phyloP scores from a whole-genome alignment of 2,113 vertebrate genomes.

The Aythya baeri region DNA sequence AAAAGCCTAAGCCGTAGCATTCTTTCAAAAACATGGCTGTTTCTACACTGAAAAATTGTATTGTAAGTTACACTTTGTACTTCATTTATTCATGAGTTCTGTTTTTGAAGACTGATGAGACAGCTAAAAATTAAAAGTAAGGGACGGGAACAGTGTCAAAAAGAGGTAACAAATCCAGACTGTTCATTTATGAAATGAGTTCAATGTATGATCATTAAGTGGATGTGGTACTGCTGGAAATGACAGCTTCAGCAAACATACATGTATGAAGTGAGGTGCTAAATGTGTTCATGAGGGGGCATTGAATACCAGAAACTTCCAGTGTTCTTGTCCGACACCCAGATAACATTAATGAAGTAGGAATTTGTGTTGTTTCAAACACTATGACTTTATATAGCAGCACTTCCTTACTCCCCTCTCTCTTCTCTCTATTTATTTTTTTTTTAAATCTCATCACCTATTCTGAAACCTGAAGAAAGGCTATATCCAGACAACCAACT shows the following conservation, averaged over 20 bases:
- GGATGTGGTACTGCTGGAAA: background rate
- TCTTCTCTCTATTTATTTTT: background rate
- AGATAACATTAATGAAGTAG: background rate
- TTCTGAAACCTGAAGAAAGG: background rate
- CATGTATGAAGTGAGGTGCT: background rate
- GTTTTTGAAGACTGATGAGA: background rate
- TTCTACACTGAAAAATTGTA: background rate
- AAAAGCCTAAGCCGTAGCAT: background rate
- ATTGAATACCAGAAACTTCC: background rate
- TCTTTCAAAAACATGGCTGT: slow-evolving; percentile 10
- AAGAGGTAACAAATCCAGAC: background rate
- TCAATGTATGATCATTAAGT: background rate
- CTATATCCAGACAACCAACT: background rate
- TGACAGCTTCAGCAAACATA: background rate
- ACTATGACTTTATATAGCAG: background rate
- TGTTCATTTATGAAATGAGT: background rate
- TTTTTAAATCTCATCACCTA: background rate
- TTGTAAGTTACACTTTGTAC: background rate
- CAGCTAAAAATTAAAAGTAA: background rate
- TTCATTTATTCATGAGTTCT: background rate
- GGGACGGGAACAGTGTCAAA: background rate
- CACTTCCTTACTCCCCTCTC: background rate
- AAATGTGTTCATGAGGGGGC: background rate
- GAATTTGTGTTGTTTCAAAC: background rate
- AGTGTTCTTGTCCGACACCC: background rate